Conservation (phyloP, 2,888 invertebrate genomes). For the Chesias legatella region DNA sequence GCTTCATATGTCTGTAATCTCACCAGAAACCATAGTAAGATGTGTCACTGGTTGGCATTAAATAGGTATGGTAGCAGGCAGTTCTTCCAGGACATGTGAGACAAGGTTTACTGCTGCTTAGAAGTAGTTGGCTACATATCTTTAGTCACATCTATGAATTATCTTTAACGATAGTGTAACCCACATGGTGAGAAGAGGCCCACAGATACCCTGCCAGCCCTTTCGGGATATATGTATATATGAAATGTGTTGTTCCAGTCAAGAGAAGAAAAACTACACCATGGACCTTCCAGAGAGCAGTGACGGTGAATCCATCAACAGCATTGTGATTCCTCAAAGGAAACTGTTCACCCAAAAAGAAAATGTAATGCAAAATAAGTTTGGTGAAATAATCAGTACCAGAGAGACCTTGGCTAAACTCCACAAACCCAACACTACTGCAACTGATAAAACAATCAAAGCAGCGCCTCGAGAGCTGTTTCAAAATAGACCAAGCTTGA, state of each 20-base stretch:
- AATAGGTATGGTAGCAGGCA: too few relatives aligned
- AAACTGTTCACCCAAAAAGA: slow-evolving; percentile 60
- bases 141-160: too few relatives aligned
- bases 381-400: slow-evolving; percentile 40
- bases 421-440: slow-evolving; percentile 38
- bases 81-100: too few relatives aligned
- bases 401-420: slow-evolving; percentile 49
- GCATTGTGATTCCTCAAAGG: slow-evolving; percentile 63
- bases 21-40: too few relatives aligned
- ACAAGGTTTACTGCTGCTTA: too few relatives aligned
- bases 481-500: slow-evolving; percentile 40
- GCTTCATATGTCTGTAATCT: too few relatives aligned
- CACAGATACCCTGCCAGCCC: too few relatives aligned
- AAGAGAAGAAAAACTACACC: slow-evolving; percentile 43
- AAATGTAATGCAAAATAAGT: slow-evolving; percentile 43
- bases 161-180: too few relatives aligned
- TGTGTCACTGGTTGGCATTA: too few relatives aligned
- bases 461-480: slow-evolving; percentile 52
- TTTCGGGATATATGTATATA: too few relatives aligned
- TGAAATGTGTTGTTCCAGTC: slow-evolving; percentile 8
- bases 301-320: slow-evolving; percentile 61
- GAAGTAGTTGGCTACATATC: too few relatives aligned
- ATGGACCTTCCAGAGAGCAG: slow-evolving; percentile 64
- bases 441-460: slow-evolving; percentile 42
- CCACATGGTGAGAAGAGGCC: too few relatives aligned